A percentile compares a stretch with the other conserved stretches of the same genome.
Evolutionary conservation across 2,888 invertebrate genomes (phyloP).

Genomic region (Schizaphis graminum): DNA sequence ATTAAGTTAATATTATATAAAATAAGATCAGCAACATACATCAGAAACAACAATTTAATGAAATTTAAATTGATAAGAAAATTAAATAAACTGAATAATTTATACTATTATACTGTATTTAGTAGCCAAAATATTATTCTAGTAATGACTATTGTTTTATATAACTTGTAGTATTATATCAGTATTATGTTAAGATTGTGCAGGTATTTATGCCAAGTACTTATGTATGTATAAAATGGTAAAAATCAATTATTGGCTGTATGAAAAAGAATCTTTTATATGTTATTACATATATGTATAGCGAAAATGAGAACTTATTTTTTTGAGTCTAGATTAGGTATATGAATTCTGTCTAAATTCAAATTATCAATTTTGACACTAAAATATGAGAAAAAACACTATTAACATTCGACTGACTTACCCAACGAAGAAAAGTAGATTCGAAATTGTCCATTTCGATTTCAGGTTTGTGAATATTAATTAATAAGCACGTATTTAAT

Average conservation of each 20-base stretch:
- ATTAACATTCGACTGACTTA: background rate
- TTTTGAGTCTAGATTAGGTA: background rate
- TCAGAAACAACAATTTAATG: background rate
- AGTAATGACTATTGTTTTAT: background rate
- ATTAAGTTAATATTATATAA: background rate
- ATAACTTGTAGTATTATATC: background rate
- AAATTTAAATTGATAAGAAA: background rate
- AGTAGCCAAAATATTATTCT: background rate
- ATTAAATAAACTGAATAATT: background rate
- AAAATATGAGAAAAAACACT: background rate
- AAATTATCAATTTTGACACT: background rate
- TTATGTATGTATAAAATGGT: too few species aligned
- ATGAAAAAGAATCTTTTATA: too few species aligned
- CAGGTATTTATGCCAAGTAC: background rate
- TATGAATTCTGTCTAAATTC: background rate
- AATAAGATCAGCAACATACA: background rate
- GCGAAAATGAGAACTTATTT: background rate
- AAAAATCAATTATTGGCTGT: too few species aligned
- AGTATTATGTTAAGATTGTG: background rate
- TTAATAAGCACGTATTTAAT: background rate
- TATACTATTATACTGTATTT: background rate
- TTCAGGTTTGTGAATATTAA: background rate
- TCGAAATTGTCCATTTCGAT: conserved; percentile 43
- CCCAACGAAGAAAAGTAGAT: conserved; percentile 53
- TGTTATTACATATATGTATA: background rate